Base-by-base conservation (phyloP, 2,113 vertebrate genomes). In the Cololabis saira region DNA sequence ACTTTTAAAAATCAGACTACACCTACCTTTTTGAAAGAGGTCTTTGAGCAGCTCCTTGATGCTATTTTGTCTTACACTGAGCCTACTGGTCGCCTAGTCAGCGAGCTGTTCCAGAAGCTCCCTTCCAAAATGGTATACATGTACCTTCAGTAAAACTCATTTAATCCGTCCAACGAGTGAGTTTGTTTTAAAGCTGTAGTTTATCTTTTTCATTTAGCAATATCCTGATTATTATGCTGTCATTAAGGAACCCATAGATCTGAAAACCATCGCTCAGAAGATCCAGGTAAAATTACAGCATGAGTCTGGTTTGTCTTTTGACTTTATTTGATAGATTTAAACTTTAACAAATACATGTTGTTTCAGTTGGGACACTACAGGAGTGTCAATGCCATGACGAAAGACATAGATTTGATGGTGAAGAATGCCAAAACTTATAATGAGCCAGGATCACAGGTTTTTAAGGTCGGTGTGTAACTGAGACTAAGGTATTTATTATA, bases 171-270 rank as follows among this genome's bases (percentile, higher is more conserved):
- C 51, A 61, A 40, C 19, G 1, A 18, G 2, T 19, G 4, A 47
- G 30, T 9, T 42, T 12, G 40, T 21, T 72, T 60, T 81, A 12
- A 80, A 27, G 53, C 8, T 52, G 3, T 15, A 27, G 5, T 74
- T 48, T 82, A 1, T 50, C 43, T 16, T 30, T 65, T 77, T 66
- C 80, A 87, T 93, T 61, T 84, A 99, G 98, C 98, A 99, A 96
- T 99, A 99, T 90, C 98, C 98, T 82, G 97, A 99, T 92, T 99
- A 99, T 93, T 99, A 97, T 88, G 96, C 96, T 87, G 95, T 99
- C 92, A 99, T 99, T 86, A 99, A 99, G 88, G 97, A 99, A 60
- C 98, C 98, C 30, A 96, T 99, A 61, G 98, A 99, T 93, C 93
- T 99, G 79, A 99, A 98, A 93, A 94, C 94, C 60, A 93, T 99